Base-by-base conservation (phyloP, 2,888 invertebrate genomes). In the Meghimatium bilineatum region DNA sequence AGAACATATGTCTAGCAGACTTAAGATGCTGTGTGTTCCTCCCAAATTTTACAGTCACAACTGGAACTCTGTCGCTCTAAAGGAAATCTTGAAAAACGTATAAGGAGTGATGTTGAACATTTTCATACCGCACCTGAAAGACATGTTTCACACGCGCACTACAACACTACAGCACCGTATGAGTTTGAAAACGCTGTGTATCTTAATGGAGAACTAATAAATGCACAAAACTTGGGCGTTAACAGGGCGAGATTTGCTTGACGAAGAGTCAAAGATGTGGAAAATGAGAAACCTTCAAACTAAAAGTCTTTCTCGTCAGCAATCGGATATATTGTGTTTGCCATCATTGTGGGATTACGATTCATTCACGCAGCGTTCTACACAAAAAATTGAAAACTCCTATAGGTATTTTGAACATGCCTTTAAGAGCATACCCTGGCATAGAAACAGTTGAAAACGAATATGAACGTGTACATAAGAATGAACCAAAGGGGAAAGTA, bases 321-420 rank as follows among this genome's bases (percentile, higher is more conserved):
- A 36, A 26, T 14, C 56, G 34, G 38, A 52, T 0, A 32, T 17
- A 8, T 32, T 38, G 17, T 12, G 49, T 78, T 29, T 66, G 32
- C 38, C 78, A 29, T n/a, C 29, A 36, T 63, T 36, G 38, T 78
- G 78, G 78, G 78, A 78, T 20, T 36, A 78, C 12, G 60, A n/a
- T n/a, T 63, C 60, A 10, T 6, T n/a, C 23, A n/a, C 60, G 1
- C 3, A 38, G 8, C 38, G 44, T 29, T n/a, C 52, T 29, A 69
- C n/a, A 34, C 44, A 69, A n/a, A 69, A n/a, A 69, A 29, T 23
- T 79, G n/a, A 79, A n/a, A 38, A 79, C 3, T 10, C 63, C 79
- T 14, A 44, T 49, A 8, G 52, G 69, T 69, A 52, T 69, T 20
- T 63, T 79, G 32, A 69, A 67, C 26, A 49, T 67, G 67, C 79